These are phyloP conservation scores for Lycophotia porphyrea DNA, from an alignment of 2,888 invertebrate genomes.

Conservation along the genomic window DNA sequence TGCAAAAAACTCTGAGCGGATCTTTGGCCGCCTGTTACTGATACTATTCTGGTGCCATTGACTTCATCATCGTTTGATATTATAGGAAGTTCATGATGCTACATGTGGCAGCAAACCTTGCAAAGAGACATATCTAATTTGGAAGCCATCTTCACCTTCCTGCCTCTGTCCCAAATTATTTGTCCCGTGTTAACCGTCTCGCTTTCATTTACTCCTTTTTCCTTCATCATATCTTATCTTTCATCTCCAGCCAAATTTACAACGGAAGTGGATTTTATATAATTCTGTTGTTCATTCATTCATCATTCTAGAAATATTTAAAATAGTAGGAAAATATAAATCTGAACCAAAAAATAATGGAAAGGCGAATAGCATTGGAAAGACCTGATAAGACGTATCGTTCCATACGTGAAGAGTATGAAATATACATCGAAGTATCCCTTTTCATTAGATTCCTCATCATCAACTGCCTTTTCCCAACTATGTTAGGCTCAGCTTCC, in stretches of 20 bases:
- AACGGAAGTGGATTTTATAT: neutral
- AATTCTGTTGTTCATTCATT: neutral
- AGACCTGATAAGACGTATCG: neutral
- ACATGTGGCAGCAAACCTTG: neutral
- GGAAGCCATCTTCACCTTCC: neutral
- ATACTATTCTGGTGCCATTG: neutral
- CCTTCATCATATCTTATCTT: neutral
- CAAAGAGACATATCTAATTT: neutral
- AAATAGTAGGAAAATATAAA: neutral
- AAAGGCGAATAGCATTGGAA: neutral
- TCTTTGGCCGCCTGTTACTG: neutral
- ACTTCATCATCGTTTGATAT: neutral
- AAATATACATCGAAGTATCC: neutral
- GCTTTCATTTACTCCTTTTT: neutral
- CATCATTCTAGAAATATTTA: neutral
- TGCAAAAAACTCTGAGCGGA: neutral
- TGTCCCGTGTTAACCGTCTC: neutral
- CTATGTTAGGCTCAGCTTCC: too few relatives aligned
- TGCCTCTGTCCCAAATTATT: neutral
- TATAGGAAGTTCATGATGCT: neutral
- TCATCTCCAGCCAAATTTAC: neutral
- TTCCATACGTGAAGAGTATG: neutral
- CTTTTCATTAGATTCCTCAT: too few relatives aligned
- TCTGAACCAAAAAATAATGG: neutral
- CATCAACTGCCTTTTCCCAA: too few relatives aligned